Base-by-base conservation (phyloP, 2,113 vertebrate species). In the Equus przewalskii region DNA sequence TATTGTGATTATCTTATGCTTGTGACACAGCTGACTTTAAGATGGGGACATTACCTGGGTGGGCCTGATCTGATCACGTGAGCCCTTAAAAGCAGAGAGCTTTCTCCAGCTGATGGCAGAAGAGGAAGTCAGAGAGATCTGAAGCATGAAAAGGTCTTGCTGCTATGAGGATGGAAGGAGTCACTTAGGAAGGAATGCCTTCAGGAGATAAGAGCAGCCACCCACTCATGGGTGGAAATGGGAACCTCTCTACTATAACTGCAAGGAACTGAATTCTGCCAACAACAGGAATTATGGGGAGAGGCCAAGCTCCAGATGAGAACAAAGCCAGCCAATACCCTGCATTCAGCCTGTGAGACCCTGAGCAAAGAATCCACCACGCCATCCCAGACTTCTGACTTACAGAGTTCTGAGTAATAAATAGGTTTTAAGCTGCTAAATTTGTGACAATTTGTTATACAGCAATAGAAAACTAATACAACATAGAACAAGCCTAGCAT, bases 401-500 rank as follows among this genome's bases (percentile, higher is more conserved):
- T 87, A 60, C 15, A 90, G 51, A 96, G 58, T 30, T 24, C 13
- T 49, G 30, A 86, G 22, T 80, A 49, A 46, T 75, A 87, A 87
- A 49, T 56, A 24, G 19, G 1, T 36, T 82, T 94, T 89, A 80
- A 82, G 41, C 5, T 89, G 83, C 82, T 87, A 89, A 76, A 12
- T 78, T 67, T 93, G 76, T 83, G 49, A 19, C 70, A n/a, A 79
- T 89, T 41, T 70, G 33, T 85, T 85, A 36, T 14, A 33, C 16
- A 92, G 82, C 73, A 95, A 36, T 26, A 44, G 73, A 94, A 93
- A 96, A 72, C 41, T 33, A 93, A 64, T 36, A 51, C 26, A 69
- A 64, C 33, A 56, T 33, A 22, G 19, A 60, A n/a, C 10, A 72
- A 65, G 82, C 33, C 44, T 69, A 76, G 72, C 33, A 60, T 65